Base-by-base conservation (phyloP, 2,888 invertebrate species). In the Protodeltote pygarga region DNA sequence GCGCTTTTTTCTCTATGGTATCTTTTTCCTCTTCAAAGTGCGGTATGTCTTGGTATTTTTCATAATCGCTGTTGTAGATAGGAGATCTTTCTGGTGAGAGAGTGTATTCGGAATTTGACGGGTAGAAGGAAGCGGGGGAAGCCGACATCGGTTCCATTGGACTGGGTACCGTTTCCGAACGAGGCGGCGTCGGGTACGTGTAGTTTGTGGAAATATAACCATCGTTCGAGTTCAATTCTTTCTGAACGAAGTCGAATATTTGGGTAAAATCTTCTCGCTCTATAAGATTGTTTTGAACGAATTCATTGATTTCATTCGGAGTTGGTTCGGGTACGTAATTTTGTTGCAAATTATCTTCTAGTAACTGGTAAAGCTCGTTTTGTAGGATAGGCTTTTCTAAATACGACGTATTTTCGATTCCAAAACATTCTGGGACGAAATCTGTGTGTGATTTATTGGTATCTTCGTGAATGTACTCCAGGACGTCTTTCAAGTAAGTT, bases 101-200 rank as follows among this genome's bases (percentile, higher is more conserved):
- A 0, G 78, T 78, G 45, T 79, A 80, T 0, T 85, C 85, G 0
- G 84, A 81, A 24, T 71, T 73, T 0, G 77, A 64, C 0, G 73
- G 74, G 33, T 78, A 84, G 6, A 78, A 80, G 0, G 75, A 79
- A 0, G 67, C 53, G 1, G 74, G 74, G 0, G 83, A 74, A 0
- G 85, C 81, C 0, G 86, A 83, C 59, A 85, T n/a, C n/a, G n/a
- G n/a, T n/a, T n/a, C n/a, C n/a, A n/a, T 70, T 0, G 89, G 88
- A 24, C 87, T 87, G 0, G 78, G 71, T 0, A 83, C 71, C 0
- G 80, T 81, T 8, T 85, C 89, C 0, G 89, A 89, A 0, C 81
- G 67, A 0, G 89, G 90, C 0, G 89, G 90, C 0, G 90, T 87
- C 0, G 81, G 84, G 17, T 77, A 85, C 0, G 80, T 69, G 0